phyloP scores from a whole-genome alignment of 2,888 invertebrate species.

The Laothoe populi region DNA sequence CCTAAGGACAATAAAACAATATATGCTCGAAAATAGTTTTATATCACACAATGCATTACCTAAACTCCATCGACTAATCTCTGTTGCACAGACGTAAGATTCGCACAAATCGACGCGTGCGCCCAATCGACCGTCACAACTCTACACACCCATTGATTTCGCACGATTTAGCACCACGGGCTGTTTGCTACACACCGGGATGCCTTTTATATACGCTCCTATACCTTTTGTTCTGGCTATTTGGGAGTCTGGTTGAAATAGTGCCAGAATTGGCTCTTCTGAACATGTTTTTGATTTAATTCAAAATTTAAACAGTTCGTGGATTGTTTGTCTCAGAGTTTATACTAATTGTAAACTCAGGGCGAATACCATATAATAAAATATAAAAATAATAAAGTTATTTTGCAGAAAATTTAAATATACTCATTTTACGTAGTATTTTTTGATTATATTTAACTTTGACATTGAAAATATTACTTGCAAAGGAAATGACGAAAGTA shows the following conservation, averaged over 20 bases:
- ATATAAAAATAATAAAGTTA: no score
- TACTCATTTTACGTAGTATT: no score
- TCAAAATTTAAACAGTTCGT: neutral
- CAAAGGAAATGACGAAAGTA: no score
- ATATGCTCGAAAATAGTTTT: no score
- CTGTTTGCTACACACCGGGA: constrained; percentile 75
- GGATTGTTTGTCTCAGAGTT: no score
- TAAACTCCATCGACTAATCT: constrained; percentile 37
- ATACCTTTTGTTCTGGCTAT: constrained; percentile 56
- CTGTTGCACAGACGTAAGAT: constrained; percentile 43
- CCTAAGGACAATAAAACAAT: no score
- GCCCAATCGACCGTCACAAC: constrained; percentile 66
- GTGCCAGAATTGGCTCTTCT: neutral
- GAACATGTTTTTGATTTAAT: neutral
- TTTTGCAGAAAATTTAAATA: no score
- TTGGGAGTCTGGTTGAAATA: neutral
- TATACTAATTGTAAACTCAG: no score
- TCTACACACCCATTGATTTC: constrained; percentile 75
- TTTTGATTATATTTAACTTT: no score
- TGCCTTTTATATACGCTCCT: constrained; percentile 43
- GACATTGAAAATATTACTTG: no score
- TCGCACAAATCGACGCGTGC: constrained; percentile 55
- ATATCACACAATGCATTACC: no score
- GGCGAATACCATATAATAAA: no score
- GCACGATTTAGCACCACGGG: constrained; percentile 80